Evolutionary conservation across 1,140 invertebrate genomes (phyloP).

Genomic region (Cheumatopsyche charites): DNA sequence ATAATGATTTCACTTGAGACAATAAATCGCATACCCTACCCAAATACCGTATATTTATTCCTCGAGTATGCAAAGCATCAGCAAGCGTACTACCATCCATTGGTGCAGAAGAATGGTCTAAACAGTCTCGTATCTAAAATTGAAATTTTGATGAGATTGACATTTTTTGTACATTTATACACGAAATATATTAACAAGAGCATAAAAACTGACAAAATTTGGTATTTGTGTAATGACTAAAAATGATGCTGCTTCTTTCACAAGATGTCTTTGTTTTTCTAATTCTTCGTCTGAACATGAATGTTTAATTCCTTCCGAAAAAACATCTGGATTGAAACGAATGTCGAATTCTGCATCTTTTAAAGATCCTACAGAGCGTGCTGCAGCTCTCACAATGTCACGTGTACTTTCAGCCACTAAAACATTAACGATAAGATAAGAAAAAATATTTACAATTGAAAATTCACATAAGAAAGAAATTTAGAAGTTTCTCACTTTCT

Average conservation of each 20-base stretch:
- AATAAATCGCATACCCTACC: conserved; percentile 85
- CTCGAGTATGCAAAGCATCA: conserved; percentile 90
- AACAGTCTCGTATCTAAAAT: conserved; percentile 83
- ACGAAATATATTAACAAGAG: conserved; percentile 25
- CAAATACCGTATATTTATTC: conserved; percentile 97
- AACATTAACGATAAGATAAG: conserved; percentile 40
- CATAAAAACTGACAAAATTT: conserved; percentile 75
- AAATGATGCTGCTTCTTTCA: conserved; percentile 95
- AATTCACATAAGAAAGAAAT: conserved; percentile 24
- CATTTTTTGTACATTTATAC: conserved; percentile 21
- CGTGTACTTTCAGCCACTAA: conserved; percentile 84
- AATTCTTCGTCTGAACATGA: conserved; percentile 68
- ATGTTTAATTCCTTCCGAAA: conserved; percentile 91
- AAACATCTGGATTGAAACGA: conserved; percentile 98
- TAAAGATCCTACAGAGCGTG: conserved; percentile 87
- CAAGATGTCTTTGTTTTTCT: conserved; percentile 83
- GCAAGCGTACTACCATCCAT: conserved; percentile 96
- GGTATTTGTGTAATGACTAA: conserved; percentile 92
- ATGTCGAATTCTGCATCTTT: conserved; percentile 96
- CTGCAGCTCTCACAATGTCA: conserved; percentile 89
- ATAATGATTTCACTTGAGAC: conserved; percentile 77
- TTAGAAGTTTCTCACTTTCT: conserved; percentile 66
- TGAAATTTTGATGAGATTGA: conserved; percentile 26
- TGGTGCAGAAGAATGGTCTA: conserved; percentile 89
- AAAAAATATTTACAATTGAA: conserved; percentile 34